Conservation (phyloP, 1,140 invertebrate genomes). For the Zaprionus capensis region DNA sequence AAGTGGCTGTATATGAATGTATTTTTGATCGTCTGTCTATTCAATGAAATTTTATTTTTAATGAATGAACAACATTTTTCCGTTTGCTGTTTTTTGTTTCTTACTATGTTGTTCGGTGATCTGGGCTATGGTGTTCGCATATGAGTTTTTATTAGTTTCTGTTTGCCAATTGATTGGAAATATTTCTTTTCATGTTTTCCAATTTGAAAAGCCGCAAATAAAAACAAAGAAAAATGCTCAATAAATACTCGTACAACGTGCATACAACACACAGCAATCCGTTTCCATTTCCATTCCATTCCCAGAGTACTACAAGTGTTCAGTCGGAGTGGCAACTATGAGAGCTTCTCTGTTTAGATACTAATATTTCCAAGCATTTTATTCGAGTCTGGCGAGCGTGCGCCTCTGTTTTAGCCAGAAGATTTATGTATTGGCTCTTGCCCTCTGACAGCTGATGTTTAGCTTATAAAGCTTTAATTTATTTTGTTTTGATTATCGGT, state of each 20-base stretch:
- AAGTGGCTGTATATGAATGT: slow-evolving; percentile 46
- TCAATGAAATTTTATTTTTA: slow-evolving; percentile 80
- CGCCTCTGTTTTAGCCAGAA: slow-evolving; percentile 39
- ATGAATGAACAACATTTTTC: slow-evolving; percentile 80
- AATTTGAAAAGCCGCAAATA: slow-evolving; percentile 64
- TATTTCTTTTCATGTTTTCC: slow-evolving; percentile 81
- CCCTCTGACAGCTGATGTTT: slow-evolving; percentile 69
- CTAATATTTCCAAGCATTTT: slow-evolving; percentile 75
- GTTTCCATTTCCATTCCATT: slow-evolving; percentile 7
- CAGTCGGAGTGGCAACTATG: slow-evolving; percentile 66
- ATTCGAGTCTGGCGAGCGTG: slow-evolving; percentile 47
- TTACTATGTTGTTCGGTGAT: slow-evolving; percentile 23
- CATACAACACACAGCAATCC: slow-evolving; percentile 1
- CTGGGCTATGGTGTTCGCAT: slow-evolving; percentile 39
- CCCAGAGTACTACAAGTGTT: slow-evolving; percentile 44
- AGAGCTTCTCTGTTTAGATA: slow-evolving; percentile 65
- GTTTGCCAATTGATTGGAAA: slow-evolving; percentile 81
- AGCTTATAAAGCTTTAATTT: slow-evolving; percentile 78
- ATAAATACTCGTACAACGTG: slow-evolving; percentile 25
- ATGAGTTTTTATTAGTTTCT: slow-evolving; percentile 79
- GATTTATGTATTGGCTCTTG: slow-evolving; percentile 66
- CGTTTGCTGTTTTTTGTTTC: slow-evolving; percentile 44
- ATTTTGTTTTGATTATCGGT: slow-evolving; percentile 76
- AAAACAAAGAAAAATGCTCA: slow-evolving; percentile 47
- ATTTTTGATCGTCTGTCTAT: slow-evolving; percentile 61